Conservation (phyloP, 2,113 vertebrate species). For the Taurulus bubalis region DNA sequence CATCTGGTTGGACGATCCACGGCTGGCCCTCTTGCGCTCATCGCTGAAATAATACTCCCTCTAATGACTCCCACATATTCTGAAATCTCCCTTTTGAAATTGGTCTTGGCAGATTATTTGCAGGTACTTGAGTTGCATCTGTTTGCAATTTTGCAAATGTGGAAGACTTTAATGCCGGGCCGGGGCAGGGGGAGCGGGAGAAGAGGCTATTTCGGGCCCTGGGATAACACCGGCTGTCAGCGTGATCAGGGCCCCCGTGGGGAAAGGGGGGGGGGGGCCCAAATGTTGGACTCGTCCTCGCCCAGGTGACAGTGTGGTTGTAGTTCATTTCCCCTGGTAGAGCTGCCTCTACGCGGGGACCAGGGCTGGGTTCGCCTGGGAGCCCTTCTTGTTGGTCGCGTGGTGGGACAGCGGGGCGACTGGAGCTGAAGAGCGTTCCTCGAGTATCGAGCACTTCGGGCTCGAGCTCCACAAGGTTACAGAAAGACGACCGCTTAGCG, state of each 20-base stretch:
- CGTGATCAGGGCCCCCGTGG: slow-evolving; percentile 79
- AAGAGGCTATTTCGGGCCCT: slow-evolving; percentile 97
- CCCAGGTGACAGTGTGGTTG: slow-evolving; percentile 47
- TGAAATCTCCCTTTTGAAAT: slow-evolving; percentile 99
- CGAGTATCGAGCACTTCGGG: background rate
- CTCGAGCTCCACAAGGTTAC: background rate
- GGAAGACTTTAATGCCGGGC: slow-evolving; percentile 99
- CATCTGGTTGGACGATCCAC: slow-evolving; percentile 99
- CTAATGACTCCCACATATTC: slow-evolving; percentile 99
- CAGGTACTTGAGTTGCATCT: slow-evolving; percentile 99
- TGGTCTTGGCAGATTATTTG: slow-evolving; percentile 99
- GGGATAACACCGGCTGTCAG: slow-evolving; percentile 94
- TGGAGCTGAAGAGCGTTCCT: background rate
- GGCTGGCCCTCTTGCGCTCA: slow-evolving; percentile 98
- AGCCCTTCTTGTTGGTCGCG: background rate
- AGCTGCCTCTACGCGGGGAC: background rate
- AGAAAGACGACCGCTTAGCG: background rate
- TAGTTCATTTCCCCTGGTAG: background rate
- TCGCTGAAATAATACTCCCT: slow-evolving; percentile 99
- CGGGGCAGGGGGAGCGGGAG: slow-evolving; percentile 76
- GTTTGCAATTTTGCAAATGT: slow-evolving; percentile 99
- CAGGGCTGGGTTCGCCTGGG: background rate
- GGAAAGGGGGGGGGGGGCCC: background rate
- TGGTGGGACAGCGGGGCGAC: background rate
- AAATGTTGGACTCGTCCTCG: slow-evolving; percentile 81